Conservation (phyloP, 2,113 vertebrate genomes). For the Callaeas wilsoni region DNA sequence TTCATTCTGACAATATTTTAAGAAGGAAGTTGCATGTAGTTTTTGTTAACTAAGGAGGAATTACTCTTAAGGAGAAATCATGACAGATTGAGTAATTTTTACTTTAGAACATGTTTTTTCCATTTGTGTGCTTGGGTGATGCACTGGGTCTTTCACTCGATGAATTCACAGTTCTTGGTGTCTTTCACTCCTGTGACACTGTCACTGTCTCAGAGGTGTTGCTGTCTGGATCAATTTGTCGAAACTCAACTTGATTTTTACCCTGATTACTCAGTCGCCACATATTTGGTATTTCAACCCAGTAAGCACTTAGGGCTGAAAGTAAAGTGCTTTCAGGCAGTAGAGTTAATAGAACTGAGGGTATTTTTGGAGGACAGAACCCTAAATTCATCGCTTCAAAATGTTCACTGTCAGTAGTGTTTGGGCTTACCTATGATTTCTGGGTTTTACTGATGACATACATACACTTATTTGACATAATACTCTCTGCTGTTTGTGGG, state of each 20-base stretch:
- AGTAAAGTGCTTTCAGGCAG: background rate
- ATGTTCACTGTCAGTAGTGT: accelerated
- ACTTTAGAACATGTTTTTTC: background rate
- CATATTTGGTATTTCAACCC: background rate
- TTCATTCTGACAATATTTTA: background rate
- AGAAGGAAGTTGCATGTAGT: background rate
- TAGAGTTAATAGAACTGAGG: background rate
- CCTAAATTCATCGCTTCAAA: background rate
- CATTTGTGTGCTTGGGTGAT: background rate
- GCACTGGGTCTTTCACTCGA: accelerated
- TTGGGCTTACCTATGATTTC: background rate
- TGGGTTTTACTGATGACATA: background rate
- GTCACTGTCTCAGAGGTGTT: background rate
- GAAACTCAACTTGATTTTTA: background rate
- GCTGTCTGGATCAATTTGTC: background rate
- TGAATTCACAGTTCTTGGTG: background rate
- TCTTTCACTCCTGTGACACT: background rate
- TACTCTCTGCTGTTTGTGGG: background rate
- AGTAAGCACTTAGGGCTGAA: background rate
- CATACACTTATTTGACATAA: background rate
- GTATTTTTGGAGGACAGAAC: background rate
- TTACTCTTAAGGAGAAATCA: background rate
- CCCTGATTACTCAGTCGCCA: background rate
- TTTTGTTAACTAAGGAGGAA: background rate
- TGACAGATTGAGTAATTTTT: background rate